Percentiles rank a stretch among this genome's conserved stretches.
Conservation (phyloP, 2,888 invertebrate species). For the Autographa pulchrina region DNA sequence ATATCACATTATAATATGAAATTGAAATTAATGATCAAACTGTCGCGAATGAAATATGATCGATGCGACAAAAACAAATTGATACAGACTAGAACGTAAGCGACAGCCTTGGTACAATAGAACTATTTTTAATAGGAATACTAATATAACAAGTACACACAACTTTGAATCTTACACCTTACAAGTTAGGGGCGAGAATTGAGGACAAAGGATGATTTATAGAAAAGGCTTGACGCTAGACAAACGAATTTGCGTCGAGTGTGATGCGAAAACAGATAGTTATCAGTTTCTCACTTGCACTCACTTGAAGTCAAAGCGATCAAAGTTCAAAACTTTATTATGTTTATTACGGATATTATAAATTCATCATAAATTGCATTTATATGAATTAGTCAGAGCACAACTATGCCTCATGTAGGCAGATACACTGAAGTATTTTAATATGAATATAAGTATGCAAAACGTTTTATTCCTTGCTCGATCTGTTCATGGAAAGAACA, state of each 20-base stretch:
- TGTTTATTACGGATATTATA: too few relatives aligned
- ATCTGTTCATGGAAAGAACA: too few relatives aligned
- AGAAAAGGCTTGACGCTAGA: slow-evolving; percentile 15
- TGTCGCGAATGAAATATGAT: slow-evolving; percentile 48
- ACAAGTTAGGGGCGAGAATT: slow-evolving; percentile 15
- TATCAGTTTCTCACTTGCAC: not conserved
- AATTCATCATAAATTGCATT: too few relatives aligned
- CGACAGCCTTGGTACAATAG: slow-evolving; percentile 41
- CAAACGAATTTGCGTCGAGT: slow-evolving; percentile 25
- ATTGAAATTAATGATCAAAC: slow-evolving; percentile 51
- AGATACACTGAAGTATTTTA: too few relatives aligned
- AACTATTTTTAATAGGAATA: slow-evolving; percentile 25
- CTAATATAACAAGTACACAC: not conserved
- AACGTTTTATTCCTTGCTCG: too few relatives aligned
- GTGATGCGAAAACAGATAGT: slow-evolving; percentile 26
- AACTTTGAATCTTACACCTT: slow-evolving; percentile 15
- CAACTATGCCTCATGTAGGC: too few relatives aligned
- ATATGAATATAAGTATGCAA: too few relatives aligned
- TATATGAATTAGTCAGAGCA: too few relatives aligned
- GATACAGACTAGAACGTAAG: slow-evolving; percentile 24
- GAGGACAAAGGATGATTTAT: slow-evolving; percentile 1
- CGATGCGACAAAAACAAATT: slow-evolving; percentile 48
- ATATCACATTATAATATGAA: slow-evolving; percentile 31
- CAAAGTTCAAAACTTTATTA: too few relatives aligned
- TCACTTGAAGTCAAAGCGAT: too few relatives aligned